A percentile compares a stretch with the other conserved stretches of the same genome.
Evolutionary conservation across 2,888 invertebrate genomes (phyloP).

Genomic region (Dryobota labecula): DNA sequence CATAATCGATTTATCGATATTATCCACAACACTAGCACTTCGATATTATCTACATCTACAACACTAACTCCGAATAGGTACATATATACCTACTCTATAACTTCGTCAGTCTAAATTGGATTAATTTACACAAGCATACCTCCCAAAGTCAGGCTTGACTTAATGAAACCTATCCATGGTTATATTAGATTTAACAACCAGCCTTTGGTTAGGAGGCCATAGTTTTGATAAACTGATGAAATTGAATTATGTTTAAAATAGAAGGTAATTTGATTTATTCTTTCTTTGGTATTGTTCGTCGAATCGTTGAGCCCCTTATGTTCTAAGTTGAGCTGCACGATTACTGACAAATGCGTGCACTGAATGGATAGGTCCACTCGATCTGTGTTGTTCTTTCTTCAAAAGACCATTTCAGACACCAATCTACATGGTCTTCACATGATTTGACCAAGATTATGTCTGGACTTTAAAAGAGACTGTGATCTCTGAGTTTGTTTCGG

Average conservation of each 20-base stretch:
- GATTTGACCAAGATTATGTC: no score
- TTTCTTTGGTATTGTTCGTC: no score
- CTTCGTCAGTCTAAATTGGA: conserved; percentile 47
- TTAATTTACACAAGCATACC: conserved; percentile 64
- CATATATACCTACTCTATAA: conserved; percentile 20
- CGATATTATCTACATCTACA: not conserved
- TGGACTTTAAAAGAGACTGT: no score
- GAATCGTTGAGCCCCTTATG: no score
- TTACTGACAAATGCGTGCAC: no score
- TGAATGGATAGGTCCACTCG: no score
- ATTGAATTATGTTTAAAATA: conserved; percentile 27
- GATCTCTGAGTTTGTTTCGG: no score
- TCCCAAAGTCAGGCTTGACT: conserved; percentile 44
- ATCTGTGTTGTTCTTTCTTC: no score
- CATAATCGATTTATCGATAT: conserved; percentile 23
- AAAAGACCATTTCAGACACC: no score
- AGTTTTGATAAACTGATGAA: conserved; percentile 22
- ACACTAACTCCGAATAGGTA: conserved; percentile 9
- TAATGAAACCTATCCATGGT: conserved; percentile 54
- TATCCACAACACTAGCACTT: conserved; percentile 24
- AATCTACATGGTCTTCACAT: no score
- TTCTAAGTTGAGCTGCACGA: no score
- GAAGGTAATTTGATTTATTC: no score
- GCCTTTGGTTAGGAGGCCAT: conserved; percentile 10
- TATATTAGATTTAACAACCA: conserved; percentile 43